Percentiles rank a stretch among this genome's conserved stretches.
phyloP scores from a whole-genome alignment of 2,888 invertebrate genomes.

The Copidosoma aretas region DNA sequence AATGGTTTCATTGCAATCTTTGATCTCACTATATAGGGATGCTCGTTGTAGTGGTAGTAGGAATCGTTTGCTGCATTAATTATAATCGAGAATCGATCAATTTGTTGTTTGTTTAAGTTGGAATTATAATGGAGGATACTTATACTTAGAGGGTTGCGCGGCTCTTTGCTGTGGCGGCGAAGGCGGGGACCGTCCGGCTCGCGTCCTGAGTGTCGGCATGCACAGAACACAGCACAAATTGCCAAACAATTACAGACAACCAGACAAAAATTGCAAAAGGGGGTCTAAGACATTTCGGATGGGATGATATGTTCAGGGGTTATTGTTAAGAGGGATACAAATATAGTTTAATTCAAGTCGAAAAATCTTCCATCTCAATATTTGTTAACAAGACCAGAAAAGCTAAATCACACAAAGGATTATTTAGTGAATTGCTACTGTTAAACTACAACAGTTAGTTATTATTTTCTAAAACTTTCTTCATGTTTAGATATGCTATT shows the following conservation, averaged over 20 bases:
- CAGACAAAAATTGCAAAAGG: constrained; percentile 47
- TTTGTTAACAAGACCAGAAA: too few species aligned
- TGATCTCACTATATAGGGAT: background rate
- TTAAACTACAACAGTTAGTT: too few species aligned
- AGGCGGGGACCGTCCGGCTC: constrained; percentile 62
- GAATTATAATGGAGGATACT: constrained; percentile 52
- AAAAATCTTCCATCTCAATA: too few species aligned
- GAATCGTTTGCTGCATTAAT: too few species aligned
- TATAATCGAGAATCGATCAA: background rate
- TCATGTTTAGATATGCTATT: too few species aligned
- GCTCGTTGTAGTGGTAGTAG: too few species aligned
- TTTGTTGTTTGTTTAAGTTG: constrained; percentile 23
- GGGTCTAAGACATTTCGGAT: constrained; percentile 18
- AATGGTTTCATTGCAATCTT: background rate
- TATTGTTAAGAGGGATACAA: constrained; percentile 5
- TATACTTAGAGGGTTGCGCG: constrained; percentile 63
- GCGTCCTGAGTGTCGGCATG: constrained; percentile 62
- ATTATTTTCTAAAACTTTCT: too few species aligned
- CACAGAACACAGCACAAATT: constrained; percentile 63
- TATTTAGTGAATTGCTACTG: too few species aligned
- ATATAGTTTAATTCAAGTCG: too few species aligned
- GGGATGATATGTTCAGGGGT: constrained; percentile 3
- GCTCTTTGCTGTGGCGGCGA: constrained; percentile 60
- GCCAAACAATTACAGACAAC: constrained; percentile 61
- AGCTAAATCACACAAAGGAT: too few species aligned